A percentile compares a stretch with the other conserved stretches of the same genome.
Evolutionary conservation across 1,140 invertebrate genomes (phyloP).

Genomic region (Procambarus clarkii): DNA sequence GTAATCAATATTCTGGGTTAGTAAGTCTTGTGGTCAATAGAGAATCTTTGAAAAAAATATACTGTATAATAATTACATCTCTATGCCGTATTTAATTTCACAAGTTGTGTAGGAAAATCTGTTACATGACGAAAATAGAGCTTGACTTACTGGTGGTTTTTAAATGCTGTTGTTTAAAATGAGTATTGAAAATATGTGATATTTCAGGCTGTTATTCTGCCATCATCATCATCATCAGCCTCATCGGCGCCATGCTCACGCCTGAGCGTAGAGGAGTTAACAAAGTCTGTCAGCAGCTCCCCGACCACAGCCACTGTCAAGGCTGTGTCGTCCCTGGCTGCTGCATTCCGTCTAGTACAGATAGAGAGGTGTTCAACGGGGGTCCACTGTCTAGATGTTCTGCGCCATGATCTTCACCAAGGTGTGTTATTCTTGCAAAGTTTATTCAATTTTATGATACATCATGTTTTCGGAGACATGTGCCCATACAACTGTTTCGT

Average conservation of each 20-base stretch:
- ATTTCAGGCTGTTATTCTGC: background rate
- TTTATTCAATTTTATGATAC: background rate
- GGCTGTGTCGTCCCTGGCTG: constrained; percentile 60
- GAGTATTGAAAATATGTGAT: too few relatives aligned
- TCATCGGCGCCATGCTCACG: background rate
- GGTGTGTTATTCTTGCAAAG: constrained; percentile 3
- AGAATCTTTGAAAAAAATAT: too few relatives aligned
- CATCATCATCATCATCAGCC: background rate
- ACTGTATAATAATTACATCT: too few relatives aligned
- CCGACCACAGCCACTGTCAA: constrained; percentile 55
- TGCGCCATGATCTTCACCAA: constrained; percentile 48
- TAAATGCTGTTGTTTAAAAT: too few relatives aligned
- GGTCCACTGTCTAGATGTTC: constrained; percentile 49
- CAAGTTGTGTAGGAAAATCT: too few relatives aligned
- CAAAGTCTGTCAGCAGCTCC: background rate
- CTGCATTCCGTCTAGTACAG: constrained; percentile 64
- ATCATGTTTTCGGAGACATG: background rate
- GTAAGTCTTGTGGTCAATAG: too few relatives aligned
- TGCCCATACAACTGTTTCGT: too few relatives aligned
- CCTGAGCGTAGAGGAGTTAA: background rate
- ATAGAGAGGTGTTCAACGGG: constrained; percentile 60
- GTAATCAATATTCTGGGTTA: too few relatives aligned
- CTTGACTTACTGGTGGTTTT: too few relatives aligned
- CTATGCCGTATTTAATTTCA: too few relatives aligned
- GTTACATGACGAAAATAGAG: too few relatives aligned